phyloP scores from a whole-genome alignment of 2,888 invertebrate genomes.

The Pemphredon lugubris region DNA sequence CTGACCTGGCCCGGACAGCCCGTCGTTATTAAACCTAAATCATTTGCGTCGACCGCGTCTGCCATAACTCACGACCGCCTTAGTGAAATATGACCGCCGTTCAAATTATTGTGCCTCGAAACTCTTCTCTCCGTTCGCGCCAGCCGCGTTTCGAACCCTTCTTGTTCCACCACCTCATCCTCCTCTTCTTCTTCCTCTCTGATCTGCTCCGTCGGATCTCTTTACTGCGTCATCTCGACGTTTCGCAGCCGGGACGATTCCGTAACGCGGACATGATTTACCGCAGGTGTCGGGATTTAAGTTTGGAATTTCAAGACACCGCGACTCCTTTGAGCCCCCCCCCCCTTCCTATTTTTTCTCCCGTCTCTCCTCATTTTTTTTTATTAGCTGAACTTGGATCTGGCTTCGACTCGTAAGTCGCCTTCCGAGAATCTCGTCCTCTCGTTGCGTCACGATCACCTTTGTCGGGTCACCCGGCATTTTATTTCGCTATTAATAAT shows the following conservation, averaged over 20 bases:
- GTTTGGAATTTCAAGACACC: conserved; percentile 32
- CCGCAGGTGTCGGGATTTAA: conserved; percentile 64
- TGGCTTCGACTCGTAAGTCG: conserved; percentile 1
- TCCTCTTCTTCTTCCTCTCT: conserved; percentile 2
- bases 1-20: conserved; percentile 74
- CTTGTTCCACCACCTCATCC: not conserved
- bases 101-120: conserved; percentile 73
- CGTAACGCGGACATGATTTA: conserved; percentile 75
- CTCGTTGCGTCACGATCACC: not conserved
- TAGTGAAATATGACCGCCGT: conserved; percentile 79
- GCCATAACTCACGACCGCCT: conserved; percentile 77
- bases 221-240: conserved; percentile 56
- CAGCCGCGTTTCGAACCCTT: conserved; percentile 20
- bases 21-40: conserved; percentile 81
- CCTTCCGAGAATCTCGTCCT: conserved; percentile 40
- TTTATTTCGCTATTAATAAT: too few species aligned
- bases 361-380: too few species aligned
- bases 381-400: not conserved
- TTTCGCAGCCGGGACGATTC: conserved; percentile 64
- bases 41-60: conserved; percentile 76
- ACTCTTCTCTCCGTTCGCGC: conserved; percentile 45
- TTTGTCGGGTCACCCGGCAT: too few species aligned
- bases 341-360: conserved; percentile 4
- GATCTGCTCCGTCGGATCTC: conserved; percentile 42
- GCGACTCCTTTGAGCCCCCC: conserved; percentile 6